Conservation (phyloP, 2,888 invertebrate species). For the Bugula neritina region DNA sequence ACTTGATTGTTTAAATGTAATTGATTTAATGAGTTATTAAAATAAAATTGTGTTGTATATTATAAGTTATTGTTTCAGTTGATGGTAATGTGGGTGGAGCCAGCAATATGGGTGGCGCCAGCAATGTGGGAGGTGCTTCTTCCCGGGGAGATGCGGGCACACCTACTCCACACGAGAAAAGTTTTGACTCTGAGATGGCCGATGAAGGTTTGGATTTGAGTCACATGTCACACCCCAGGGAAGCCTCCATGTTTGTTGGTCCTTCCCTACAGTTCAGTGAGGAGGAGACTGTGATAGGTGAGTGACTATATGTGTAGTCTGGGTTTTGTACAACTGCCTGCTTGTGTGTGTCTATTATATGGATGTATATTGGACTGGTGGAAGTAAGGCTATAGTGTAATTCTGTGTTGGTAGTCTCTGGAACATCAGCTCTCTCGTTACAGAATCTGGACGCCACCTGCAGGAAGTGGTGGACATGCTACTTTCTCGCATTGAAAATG, state of each 20-base stretch:
- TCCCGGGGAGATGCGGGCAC: constrained; percentile 3
- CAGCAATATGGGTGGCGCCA: not conserved
- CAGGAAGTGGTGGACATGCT: constrained; percentile 22
- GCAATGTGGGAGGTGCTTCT: not conserved
- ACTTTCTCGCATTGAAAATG: constrained; percentile 2
- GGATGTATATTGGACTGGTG: too few relatives aligned
- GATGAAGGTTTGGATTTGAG: constrained; percentile 23
- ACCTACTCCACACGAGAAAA: constrained; percentile 17
- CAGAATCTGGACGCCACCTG: constrained; percentile 10
- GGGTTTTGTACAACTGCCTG: too few relatives aligned
- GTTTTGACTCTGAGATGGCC: constrained; percentile 25
- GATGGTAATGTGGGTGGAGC: not conserved
- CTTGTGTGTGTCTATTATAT: too few relatives aligned
- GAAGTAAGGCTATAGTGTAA: too few relatives aligned
- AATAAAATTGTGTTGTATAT: too few relatives aligned
- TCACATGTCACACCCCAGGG: constrained; percentile 9
- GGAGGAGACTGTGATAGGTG: constrained; percentile 24
- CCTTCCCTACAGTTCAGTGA: not conserved
- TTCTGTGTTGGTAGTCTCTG: too few relatives aligned
- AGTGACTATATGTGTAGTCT: not conserved
- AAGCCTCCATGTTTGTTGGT: constrained; percentile 4
- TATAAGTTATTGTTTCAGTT: too few relatives aligned
- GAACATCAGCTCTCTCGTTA: too few relatives aligned
- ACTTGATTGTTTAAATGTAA: too few relatives aligned
- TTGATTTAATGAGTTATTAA: too few relatives aligned